Percentiles rank a stretch among this genome's conserved stretches.
These are phyloP conservation scores for Parasteatoda tepidariorum DNA, from an alignment of 1,140 invertebrate genomes.

Conservation along the genomic window DNA sequence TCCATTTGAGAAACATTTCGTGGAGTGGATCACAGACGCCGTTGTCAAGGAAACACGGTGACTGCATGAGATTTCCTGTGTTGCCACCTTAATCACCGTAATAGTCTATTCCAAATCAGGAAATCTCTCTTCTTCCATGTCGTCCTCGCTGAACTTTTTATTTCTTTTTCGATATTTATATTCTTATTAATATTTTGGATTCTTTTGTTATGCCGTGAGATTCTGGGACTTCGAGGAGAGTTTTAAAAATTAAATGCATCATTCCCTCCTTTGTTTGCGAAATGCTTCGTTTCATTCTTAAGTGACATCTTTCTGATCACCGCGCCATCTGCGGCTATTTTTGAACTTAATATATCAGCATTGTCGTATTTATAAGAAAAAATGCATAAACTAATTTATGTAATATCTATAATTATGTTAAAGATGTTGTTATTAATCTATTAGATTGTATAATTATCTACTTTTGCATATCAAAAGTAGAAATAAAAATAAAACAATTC, in stretches of 20 bases:
- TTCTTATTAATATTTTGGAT: constrained; percentile 20
- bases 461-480: too few species aligned
- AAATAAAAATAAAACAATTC: too few species aligned
- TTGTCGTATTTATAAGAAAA: too few species aligned
- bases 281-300: constrained; percentile 17
- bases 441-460: too few species aligned
- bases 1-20: background rate
- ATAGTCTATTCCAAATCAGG: constrained; percentile 45
- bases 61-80: constrained; percentile 50
- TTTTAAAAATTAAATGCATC: constrained; percentile 39
- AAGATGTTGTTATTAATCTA: too few species aligned
- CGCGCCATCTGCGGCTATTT: constrained; percentile 9
- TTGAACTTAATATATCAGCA: too few species aligned
- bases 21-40: background rate
- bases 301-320: background rate
- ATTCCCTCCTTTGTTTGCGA: constrained; percentile 18
- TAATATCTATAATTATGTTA: too few species aligned
- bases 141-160: constrained; percentile 7
- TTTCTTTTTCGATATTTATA: constrained; percentile 1
- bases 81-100: constrained; percentile 47
- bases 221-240: background rate
- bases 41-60: constrained; percentile 56
- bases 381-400: too few species aligned
- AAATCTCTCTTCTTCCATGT: constrained; percentile 54
- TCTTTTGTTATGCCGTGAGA: constrained; percentile 17